Evolutionary conservation across 2,113 vertebrate genomes (phyloP), one percentile per base, ranked within the genome.

Genomic region (Sciurus niger): DNA sequence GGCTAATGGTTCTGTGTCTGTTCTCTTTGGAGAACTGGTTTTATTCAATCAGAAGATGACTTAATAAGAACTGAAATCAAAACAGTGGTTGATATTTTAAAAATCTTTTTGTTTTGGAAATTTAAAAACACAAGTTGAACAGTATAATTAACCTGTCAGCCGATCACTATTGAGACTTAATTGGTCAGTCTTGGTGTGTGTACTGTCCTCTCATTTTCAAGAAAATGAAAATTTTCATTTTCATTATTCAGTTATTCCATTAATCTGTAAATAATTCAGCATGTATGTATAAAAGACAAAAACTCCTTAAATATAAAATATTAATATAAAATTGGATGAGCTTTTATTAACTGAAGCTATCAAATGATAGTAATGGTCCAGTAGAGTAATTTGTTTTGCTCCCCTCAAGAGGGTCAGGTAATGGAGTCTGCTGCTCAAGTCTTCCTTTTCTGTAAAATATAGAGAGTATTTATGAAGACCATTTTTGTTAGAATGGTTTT

Each of bases 231-330:
- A 37, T 37, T 37, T 37, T 37, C 37, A 37, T 37, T 37, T 37
- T 37, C 37, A 37, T 37, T 37, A 37, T 17, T 79, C 34, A 89
- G 74, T 65, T n/a, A 46, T 16, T 77, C 4, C 6, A 51, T 11
- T 92, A 94, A 93, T 90, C 34, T 96, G 76, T 78, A 95, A 92
- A 70, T 96, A 80, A 28, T 96, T 76, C 58, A 91, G 55, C 48
- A 25, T 86, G 24, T 93, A 46, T 95, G 17, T 95, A 60, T 92
- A 70, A 88, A 96, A 84, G 65, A 93, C 73, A 78, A 68, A 68
- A 37, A 79, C 12, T 80, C 40, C 16, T 65, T 79, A 83, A 86
- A 13, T 72, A 94, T 28, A 40, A 9, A 87, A 4, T 63, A 37
- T 67, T 84, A 51, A 85, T 70, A 78, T 70, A 95, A 63, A 68